Conservation (phyloP, 2,888 invertebrate genomes). For the Lepidonotus clava region DNA sequence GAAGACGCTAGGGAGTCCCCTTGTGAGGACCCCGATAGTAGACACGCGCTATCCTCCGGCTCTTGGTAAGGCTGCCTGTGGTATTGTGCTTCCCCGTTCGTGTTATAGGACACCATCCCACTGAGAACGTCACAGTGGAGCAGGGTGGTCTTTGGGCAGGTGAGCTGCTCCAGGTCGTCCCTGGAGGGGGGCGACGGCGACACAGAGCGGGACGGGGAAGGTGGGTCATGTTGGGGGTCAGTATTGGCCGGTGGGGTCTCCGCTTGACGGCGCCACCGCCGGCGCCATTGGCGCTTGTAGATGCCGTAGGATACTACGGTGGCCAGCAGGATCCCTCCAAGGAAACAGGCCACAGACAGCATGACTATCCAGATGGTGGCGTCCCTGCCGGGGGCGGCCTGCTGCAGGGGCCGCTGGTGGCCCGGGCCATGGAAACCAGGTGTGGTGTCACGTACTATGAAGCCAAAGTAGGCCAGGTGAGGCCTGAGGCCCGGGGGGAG, state of each 20-base stretch:
- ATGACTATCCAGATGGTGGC: not conserved
- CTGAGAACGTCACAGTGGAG: not conserved
- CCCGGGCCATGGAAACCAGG: conserved; percentile 7
- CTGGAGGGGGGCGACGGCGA: not conserved
- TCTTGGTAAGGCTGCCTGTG: not conserved
- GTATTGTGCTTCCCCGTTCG: too few relatives aligned
- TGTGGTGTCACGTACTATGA: conserved; percentile 10
- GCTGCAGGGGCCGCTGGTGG: not conserved
- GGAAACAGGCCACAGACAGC: not conserved
- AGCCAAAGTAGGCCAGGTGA: conserved; percentile 28
- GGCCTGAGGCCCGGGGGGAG: not conserved
- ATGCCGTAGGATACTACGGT: not conserved
- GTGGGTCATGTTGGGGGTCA: not conserved
- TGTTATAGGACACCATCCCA: too few relatives aligned
- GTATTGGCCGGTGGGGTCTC: not conserved
- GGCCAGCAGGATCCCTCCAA: not conserved
- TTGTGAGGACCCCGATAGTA: too few relatives aligned
- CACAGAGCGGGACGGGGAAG: not conserved
- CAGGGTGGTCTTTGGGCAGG: not conserved
- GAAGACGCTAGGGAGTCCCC: too few relatives aligned
- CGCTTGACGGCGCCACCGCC: not conserved
- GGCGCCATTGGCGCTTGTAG: conserved; percentile 1
- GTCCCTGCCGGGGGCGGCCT: not conserved
- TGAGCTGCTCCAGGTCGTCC: not conserved
- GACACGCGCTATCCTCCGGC: too few relatives aligned